Evolutionary conservation across 2,888 invertebrate genomes (phyloP).

Genomic region (Cancer borealis): DNA sequence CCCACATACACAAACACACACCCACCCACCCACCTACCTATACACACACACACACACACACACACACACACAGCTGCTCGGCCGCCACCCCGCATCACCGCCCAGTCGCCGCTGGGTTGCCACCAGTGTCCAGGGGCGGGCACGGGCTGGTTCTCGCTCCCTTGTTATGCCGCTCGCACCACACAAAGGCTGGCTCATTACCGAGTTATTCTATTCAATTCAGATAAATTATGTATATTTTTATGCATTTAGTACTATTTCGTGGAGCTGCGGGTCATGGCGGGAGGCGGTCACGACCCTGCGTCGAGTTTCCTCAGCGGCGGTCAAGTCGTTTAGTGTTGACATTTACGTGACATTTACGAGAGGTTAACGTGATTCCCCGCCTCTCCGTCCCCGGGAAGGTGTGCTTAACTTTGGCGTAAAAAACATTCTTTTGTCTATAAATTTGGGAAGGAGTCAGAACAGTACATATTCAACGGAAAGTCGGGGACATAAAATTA

Average conservation of each 20-base stretch:
- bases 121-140: not conserved
- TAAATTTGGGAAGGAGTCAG: not conserved
- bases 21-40: not conserved
- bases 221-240: not conserved
- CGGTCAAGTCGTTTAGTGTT: not conserved
- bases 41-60: too few species aligned
- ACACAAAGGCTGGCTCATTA: constrained; percentile 14
- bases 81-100: not conserved
- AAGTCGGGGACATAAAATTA: not conserved
- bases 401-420: not conserved
- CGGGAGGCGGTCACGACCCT: not conserved
- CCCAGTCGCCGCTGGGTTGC: not conserved
- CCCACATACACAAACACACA: not conserved
- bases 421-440: not conserved
- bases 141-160: constrained; percentile 2
- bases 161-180: not conserved
- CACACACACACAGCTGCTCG: not conserved
- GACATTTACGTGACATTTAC: constrained; percentile 18
- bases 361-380: not conserved
- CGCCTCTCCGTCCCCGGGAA: not conserved
- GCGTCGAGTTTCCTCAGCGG: not conserved
- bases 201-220: constrained; percentile 3
- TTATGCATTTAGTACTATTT: not conserved
- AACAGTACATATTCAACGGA: not conserved
- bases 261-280: not conserved